Percentiles rank a stretch among this genome's conserved stretches.
phyloP scores from a whole-genome alignment of 2,113 vertebrate species.

The Glareola pratincola region DNA sequence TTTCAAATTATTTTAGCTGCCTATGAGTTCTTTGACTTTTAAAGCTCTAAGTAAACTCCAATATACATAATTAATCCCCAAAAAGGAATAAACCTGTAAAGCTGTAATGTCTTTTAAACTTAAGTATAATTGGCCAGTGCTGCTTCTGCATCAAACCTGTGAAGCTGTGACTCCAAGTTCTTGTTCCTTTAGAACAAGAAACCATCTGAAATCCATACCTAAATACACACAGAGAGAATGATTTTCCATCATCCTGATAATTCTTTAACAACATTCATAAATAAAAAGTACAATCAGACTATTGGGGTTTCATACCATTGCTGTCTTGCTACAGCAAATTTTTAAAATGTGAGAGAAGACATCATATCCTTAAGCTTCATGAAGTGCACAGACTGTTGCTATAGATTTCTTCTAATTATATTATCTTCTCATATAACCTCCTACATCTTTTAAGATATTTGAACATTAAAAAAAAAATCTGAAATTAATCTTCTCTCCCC shows the following conservation, averaged over 20 bases:
- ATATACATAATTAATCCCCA: neutral
- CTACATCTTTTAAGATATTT: neutral
- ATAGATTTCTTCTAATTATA: conserved; percentile 12
- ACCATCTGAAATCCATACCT: neutral
- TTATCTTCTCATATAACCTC: neutral
- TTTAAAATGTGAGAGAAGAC: neutral
- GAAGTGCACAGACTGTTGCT: neutral
- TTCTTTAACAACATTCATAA: neutral
- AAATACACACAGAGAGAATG: neutral
- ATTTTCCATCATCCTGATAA: neutral
- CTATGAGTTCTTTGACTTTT: neutral
- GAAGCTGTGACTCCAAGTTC: neutral
- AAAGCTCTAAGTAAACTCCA: neutral
- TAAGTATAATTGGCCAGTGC: neutral
- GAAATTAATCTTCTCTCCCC: neutral
- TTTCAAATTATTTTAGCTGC: neutral
- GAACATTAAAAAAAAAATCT: neutral
- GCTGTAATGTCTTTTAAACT: neutral
- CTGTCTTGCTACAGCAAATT: neutral
- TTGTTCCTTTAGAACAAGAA: neutral
- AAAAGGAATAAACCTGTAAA: neutral
- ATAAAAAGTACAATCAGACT: neutral
- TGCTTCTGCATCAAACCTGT: neutral
- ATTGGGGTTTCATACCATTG: neutral
- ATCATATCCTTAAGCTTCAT: neutral